Conservation (phyloP, 2,797 vertebrate species). For the Diplodus puntazzo region DNA sequence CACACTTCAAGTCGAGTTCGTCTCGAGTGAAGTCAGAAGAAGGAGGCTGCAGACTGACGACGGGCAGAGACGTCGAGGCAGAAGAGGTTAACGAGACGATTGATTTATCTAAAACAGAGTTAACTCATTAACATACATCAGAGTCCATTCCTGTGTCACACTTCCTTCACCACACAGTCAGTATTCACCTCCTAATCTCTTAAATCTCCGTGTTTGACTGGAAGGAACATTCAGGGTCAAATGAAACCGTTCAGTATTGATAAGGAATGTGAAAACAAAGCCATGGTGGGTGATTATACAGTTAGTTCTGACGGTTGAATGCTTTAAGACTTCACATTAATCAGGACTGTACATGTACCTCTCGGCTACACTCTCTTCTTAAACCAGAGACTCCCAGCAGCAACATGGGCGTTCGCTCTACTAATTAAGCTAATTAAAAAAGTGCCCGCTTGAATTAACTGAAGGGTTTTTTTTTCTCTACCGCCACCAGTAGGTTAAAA, state of each 20-base stretch:
- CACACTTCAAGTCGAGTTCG: neutral
- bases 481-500: neutral
- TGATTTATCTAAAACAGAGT: neutral
- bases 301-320: neutral
- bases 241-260: neutral
- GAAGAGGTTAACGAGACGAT: neutral
- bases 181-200: too few species aligned
- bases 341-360: neutral
- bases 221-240: neutral
- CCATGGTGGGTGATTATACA: neutral
- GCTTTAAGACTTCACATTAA: constrained; percentile 2
- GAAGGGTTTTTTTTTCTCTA: neutral
- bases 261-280: neutral
- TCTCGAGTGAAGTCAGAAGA: neutral
- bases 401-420: neutral
- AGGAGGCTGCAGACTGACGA: neutral
- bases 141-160: neutral
- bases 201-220: neutral
- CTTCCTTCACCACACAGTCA: neutral
- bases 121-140: neutral
- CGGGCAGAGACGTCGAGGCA: neutral
- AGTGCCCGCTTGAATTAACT: constrained; percentile 28
- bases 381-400: constrained; percentile 26
- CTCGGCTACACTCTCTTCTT: constrained; percentile 3
- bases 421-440: constrained; percentile 62